A percentile compares a stretch with the other conserved stretches of the same genome.
phyloP scores from a whole-genome alignment of 35 echinoderm and acorn worm genomes.

The Apostichopus parvimensis region DNA sequence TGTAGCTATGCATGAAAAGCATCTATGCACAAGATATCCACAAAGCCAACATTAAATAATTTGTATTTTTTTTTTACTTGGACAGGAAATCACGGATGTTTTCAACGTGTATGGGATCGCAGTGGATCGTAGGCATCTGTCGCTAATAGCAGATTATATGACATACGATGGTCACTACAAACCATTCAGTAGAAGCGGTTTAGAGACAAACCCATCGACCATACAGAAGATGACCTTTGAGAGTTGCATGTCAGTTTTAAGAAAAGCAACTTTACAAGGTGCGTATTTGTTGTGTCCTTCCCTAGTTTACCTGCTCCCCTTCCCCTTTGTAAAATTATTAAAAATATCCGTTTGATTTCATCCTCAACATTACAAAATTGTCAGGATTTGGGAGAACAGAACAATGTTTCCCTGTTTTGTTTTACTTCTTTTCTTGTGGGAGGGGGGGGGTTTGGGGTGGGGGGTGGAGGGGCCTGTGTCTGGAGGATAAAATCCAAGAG shows the following conservation, averaged over 20 bases:
- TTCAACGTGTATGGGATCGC: constrained; percentile 95
- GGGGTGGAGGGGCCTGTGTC: no score
- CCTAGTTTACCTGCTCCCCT: no score
- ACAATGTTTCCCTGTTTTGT: no score
- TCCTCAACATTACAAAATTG: background rate
- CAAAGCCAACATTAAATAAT: no score
- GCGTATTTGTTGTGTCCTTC: background rate
- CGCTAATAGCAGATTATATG: constrained; percentile 95
- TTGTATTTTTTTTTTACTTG: no score
- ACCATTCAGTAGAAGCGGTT: constrained; percentile 77
- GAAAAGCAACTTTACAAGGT: constrained; percentile 90
- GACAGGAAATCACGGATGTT: constrained; percentile 84
- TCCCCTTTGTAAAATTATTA: no score
- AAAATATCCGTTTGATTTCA: no score
- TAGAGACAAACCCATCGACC: constrained; percentile 89
- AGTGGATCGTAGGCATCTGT: constrained; percentile 86
- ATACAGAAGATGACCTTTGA: constrained; percentile 99
- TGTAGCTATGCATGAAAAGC: no score
- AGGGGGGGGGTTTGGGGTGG: no score
- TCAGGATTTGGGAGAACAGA: background rate
- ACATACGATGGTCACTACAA: constrained; percentile 92
- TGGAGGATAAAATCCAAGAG: no score
- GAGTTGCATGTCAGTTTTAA: constrained; percentile 79
- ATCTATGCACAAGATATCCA: no score
- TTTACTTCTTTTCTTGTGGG: no score